phyloP scores from a whole-genome alignment of 1,140 invertebrate genomes.

The Anastrepha ludens region DNA sequence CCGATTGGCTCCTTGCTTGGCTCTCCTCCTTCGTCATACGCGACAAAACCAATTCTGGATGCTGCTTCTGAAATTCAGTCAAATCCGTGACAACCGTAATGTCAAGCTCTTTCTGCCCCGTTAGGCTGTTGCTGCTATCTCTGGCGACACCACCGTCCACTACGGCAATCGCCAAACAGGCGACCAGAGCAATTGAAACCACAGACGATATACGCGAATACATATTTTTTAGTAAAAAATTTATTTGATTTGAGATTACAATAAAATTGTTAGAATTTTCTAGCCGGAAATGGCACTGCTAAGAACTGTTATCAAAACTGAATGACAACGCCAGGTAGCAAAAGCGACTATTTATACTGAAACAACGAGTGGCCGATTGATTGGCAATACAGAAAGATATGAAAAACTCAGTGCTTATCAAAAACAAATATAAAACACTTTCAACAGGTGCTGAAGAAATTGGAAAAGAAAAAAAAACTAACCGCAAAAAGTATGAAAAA shows the following conservation, averaged over 20 bases:
- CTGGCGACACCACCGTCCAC: neutral
- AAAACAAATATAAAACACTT: too few relatives aligned
- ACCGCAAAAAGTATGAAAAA: neutral
- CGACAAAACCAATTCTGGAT: constrained; percentile 63
- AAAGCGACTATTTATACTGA: neutral
- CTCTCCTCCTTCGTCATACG: constrained; percentile 57
- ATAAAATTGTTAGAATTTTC: neutral
- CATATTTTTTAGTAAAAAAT: constrained; percentile 13
- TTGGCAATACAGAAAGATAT: too few relatives aligned
- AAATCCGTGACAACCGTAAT: constrained; percentile 64
- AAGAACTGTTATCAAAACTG: constrained; percentile 9
- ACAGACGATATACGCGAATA: neutral
- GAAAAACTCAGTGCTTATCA: too few relatives aligned
- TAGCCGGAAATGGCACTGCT: neutral
- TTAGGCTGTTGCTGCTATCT: neutral
- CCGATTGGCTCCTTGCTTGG: constrained; percentile 39
- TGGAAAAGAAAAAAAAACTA: too few relatives aligned
- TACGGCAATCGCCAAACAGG: neutral
- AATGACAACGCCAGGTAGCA: neutral
- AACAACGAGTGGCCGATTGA: neutral
- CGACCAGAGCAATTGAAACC: neutral
- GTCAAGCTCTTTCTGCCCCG: neutral
- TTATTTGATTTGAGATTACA: neutral
- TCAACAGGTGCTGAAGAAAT: too few relatives aligned
- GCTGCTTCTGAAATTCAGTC: constrained; percentile 61